phyloP scores from a whole-genome alignment of 35 echinoderm and acorn worm genomes.

The Ophioderma brevispina region DNA sequence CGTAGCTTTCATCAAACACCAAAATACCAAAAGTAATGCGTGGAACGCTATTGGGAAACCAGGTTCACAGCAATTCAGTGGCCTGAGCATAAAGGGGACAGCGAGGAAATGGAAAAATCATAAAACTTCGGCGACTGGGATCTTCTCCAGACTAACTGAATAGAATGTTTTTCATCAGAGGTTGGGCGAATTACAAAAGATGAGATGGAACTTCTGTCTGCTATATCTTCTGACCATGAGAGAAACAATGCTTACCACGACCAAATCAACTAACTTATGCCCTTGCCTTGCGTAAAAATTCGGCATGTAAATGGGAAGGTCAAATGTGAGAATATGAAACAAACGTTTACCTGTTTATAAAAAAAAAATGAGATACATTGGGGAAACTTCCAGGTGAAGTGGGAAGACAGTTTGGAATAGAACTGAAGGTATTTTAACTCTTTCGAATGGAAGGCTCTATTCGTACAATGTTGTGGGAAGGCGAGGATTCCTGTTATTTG shows the following conservation, averaged over 20 bases:
- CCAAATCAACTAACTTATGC: not conserved
- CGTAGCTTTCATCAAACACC: not conserved
- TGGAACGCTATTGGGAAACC: not conserved
- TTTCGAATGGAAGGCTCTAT: too few species aligned
- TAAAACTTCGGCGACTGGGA: not conserved
- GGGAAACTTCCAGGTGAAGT: not conserved
- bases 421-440: not conserved
- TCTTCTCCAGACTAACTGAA: not conserved
- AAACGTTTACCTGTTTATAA: not conserved
- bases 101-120: not conserved
- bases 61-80: not conserved
- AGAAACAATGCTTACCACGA: not conserved
- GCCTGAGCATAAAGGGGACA: not conserved
- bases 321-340: not conserved
- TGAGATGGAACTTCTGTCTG: conserved; percentile 1
- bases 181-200: not conserved
- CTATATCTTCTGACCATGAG: not conserved
- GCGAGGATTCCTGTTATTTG: too few species aligned
- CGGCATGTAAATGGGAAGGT: not conserved
- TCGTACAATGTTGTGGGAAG: too few species aligned
- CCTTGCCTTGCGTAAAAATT: not conserved
- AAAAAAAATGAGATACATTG: not conserved
- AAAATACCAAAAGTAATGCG: not conserved
- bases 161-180: not conserved
- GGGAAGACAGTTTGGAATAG: conserved; percentile 4